phyloP scores from a whole-genome alignment of 2,113 vertebrate genomes.

The Paralichthys olivaceus region DNA sequence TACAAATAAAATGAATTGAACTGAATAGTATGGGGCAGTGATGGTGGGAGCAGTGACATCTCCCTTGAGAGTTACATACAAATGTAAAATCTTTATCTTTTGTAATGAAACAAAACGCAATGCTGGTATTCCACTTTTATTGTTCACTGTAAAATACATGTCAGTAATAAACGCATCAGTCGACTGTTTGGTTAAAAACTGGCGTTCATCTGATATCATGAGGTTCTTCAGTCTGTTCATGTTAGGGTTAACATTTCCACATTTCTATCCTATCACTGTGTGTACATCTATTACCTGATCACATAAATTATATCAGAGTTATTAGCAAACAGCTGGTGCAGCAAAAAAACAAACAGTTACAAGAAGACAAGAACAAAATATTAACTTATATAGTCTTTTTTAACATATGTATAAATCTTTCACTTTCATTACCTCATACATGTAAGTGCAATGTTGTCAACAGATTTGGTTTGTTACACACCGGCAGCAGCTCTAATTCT shows the following conservation, averaged over 20 bases:
- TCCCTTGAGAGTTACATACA: too few relatives aligned
- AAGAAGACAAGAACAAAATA: not conserved
- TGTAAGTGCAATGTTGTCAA: not conserved
- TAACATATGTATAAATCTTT: not conserved
- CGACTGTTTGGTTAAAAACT: not conserved
- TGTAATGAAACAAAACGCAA: not conserved
- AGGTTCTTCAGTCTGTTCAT: not conserved
- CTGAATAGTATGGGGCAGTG: too few relatives aligned
- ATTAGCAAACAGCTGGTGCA: not conserved
- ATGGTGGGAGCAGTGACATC: too few relatives aligned
- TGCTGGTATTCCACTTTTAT: not conserved
- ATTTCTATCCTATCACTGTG: not conserved
- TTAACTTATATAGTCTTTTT: not conserved
- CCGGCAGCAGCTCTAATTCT: not conserved
- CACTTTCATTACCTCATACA: not conserved
- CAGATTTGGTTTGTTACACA: not conserved
- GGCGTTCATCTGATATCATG: not conserved
- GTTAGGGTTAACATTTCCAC: too few relatives aligned
- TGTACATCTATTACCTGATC: conserved; percentile 9
- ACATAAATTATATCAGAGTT: conserved; percentile 23
- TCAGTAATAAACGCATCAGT: not conserved
- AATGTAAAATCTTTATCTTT: not conserved
- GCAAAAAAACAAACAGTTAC: not conserved
- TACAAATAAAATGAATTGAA: too few relatives aligned
- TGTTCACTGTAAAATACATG: not conserved